Base-by-base conservation (phyloP, 2,797 vertebrate genomes). In the Leptatherina wallacei region DNA sequence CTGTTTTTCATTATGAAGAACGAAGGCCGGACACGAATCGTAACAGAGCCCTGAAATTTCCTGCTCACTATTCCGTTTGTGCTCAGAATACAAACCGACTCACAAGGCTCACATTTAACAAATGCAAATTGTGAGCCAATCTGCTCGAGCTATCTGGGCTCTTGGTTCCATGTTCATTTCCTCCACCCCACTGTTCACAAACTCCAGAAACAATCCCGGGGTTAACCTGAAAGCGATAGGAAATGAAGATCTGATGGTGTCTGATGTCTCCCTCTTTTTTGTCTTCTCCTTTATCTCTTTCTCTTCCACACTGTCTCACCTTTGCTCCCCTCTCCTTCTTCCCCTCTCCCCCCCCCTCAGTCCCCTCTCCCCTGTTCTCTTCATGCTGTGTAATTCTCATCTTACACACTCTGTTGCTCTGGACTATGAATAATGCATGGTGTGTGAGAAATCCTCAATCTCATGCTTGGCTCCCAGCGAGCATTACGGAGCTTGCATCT, bases 391-490 rank as follows among this genome's bases (percentile, higher is more conserved):
- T 98, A 99, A 98, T 98, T 98, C 95, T 97, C 97, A 99, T 99
- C 97, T 99, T 98, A 97, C 96, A 97, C 96, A 99, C 96, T 98
- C 97, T 98, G 96, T 97, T 97, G 97, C 95, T 95, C 92, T 93
- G 96, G 95, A 93, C 95, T 95, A 99, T 99, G 97, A 99, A 99
- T 99, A 97, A 99, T 99, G 97, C 97, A 99, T 99, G 94, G 93
- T 91, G 93, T 92, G 94, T 94, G 93, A 95, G 94, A 95, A 95
- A 95, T 95, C 94, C 95, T 96, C 95, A 95, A 95, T 99, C 96
- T 98, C 96, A 97, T 97, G 97, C 97, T 98, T 98, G 96, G 96
- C 95, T 96, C 97, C 95, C 95, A 96, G 95, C 93, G 95, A 96
- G 96, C 96, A 96, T 97, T 97, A 96, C 94, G 88, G 94, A 94